Evolutionary conservation across 1,140 invertebrate species (phyloP).

Genomic region (Sminthurinus signatus): DNA sequence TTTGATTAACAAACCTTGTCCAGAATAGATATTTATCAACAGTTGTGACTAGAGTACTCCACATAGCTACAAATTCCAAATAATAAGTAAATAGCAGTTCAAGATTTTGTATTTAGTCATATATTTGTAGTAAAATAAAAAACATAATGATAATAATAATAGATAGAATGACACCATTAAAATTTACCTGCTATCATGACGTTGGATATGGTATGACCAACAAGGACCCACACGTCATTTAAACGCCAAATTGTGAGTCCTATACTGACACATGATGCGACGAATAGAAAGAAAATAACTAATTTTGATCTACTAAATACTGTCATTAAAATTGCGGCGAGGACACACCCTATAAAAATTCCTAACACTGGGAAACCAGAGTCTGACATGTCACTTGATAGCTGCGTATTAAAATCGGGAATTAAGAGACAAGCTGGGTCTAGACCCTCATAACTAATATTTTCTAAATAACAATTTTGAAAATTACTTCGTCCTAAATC

Average conservation of each 20-base stretch:
- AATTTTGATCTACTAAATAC: slow-evolving; percentile 24
- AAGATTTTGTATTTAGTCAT: too few species aligned
- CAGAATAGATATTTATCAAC: slow-evolving; percentile 38
- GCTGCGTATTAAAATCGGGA: slow-evolving; percentile 40
- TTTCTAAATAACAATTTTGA: slow-evolving; percentile 34
- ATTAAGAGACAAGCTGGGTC: slow-evolving; percentile 38
- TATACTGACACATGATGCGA: slow-evolving; percentile 32
- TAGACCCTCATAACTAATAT: slow-evolving; percentile 40
- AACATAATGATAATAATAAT: too few species aligned
- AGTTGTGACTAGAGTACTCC: slow-evolving; percentile 32
- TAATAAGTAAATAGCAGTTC: too few species aligned
- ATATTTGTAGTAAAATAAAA: too few species aligned
- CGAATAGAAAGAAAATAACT: slow-evolving; percentile 21
- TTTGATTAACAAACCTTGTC: slow-evolving; percentile 20
- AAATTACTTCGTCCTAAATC: slow-evolving; percentile 37
- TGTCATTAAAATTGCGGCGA: slow-evolving; percentile 21
- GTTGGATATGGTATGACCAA: slow-evolving; percentile 35
- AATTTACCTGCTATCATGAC: slow-evolving; percentile 20
- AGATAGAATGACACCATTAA: too few species aligned
- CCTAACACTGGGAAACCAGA: slow-evolving; percentile 37
- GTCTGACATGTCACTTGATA: slow-evolving; percentile 34
- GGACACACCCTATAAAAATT: slow-evolving; percentile 34
- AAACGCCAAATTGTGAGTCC: slow-evolving; percentile 18
- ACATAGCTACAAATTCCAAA: slow-evolving; percentile 8
- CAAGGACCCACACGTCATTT: slow-evolving; percentile 1